These are phyloP conservation scores for Petrosia ficiformis DNA, from an alignment of 37 sponge, comb jelly and placozoan genomes.

Conservation along the genomic window DNA sequence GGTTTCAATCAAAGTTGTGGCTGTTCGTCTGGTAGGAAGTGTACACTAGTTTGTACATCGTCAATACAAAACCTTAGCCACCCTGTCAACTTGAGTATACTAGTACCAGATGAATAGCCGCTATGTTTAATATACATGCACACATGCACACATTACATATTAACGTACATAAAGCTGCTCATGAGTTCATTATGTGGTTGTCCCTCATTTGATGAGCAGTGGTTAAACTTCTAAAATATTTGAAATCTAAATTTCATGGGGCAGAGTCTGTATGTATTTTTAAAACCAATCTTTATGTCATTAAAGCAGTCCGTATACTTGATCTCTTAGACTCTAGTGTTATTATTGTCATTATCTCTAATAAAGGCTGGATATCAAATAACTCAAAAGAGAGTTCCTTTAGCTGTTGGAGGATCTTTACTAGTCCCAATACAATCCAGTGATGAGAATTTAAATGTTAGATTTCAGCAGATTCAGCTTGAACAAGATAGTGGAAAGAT, in stretches of 20 bases:
- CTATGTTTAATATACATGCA: no score
- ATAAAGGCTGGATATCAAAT: constrained; percentile 64
- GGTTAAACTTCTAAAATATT: no score
- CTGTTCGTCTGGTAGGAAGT: neutral
- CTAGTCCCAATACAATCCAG: neutral
- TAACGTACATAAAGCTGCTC: no score
- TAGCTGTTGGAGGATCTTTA: constrained; percentile 50
- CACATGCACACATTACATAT: no score
- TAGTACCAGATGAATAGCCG: neutral
- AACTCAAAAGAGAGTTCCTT: constrained; percentile 60
- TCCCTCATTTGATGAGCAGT: no score
- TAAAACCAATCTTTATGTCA: no score
- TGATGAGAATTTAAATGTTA: neutral
- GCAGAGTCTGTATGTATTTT: no score
- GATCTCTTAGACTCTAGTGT: no score
- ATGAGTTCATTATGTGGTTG: neutral
- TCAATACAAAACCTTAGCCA: neutral
- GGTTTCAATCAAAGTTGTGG: neutral
- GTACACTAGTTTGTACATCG: no score
- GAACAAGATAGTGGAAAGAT: constrained; percentile 69
- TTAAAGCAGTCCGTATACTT: no score
- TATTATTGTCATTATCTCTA: neutral
- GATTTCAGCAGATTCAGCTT: constrained; percentile 42
- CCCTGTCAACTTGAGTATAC: neutral
- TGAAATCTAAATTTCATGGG: no score